A percentile compares a stretch with the other conserved stretches of the same genome.
These are phyloP conservation scores for Rhimphoctona megacephalus DNA, from an alignment of 2,888 invertebrate genomes.

Conservation along the genomic window DNA sequence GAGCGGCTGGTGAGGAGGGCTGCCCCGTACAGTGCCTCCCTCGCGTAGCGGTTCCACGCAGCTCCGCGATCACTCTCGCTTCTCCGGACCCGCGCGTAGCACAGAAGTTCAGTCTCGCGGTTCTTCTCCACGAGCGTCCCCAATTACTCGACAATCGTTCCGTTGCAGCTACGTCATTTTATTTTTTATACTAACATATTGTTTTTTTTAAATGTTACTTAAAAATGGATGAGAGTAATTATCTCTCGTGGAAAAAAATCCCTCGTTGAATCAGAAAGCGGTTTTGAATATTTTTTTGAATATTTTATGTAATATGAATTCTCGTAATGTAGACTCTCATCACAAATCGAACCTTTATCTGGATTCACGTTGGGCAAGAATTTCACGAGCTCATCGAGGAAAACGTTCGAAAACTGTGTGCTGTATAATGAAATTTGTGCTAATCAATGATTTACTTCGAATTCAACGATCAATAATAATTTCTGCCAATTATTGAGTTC, in stretches of 20 bases:
- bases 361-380: no score
- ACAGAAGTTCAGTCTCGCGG: slow-evolving; percentile 73
- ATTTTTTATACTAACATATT: background rate
- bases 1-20: slow-evolving; percentile 72
- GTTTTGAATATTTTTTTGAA: slow-evolving; percentile 9
- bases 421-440: background rate
- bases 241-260: background rate
- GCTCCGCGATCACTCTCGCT: slow-evolving; percentile 41
- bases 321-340: slow-evolving; percentile 80
- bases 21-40: slow-evolving; percentile 57
- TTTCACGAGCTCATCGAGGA: no score
- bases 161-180: background rate
- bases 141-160: slow-evolving; percentile 22
- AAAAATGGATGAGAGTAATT: background rate
- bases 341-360: slow-evolving; percentile 73
- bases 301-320: slow-evolving; percentile 79
- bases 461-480: no score
- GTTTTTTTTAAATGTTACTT: no score
- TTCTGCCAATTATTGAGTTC: no score
- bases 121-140: slow-evolving; percentile 44
- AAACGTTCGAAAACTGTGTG: no score
- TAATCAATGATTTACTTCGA: no score
- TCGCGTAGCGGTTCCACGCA: slow-evolving; percentile 54
- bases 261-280: background rate
- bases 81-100: slow-evolving; percentile 69